Base-by-base conservation (phyloP, 1,140 invertebrate genomes). In the Monomorium pharaonis region DNA sequence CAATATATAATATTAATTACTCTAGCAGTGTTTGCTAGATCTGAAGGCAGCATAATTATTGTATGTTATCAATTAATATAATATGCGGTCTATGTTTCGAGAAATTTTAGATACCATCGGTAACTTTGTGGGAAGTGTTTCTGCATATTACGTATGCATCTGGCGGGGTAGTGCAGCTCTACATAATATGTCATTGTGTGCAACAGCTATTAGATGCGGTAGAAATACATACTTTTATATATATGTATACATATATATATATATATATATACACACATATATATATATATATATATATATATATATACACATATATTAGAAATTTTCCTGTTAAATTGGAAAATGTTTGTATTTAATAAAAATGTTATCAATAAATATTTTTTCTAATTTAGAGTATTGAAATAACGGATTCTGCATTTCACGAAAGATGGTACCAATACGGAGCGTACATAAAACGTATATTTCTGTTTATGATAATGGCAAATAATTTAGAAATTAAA, bases 121-220 rank as follows among this genome's bases (percentile, higher is more conserved):
- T 44, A 0, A 10, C 10, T 10, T 33, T 84, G 21, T 69, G 85
- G 3, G 83, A 85, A 18, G 69, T 10, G 33, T 70, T 1, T 18
- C 1, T 74, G 1, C 3, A 86, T 10, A 3, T 78, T 12, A 27
- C 60, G 12, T 90, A 90, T n/a, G 58, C 80, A 7, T 2, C 47
- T 1, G 88, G 84, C 9, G 80, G 83, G 4, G 5, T 91, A n/a
- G 65, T 87, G 5, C 90, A 92, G 54, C 69, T 92, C 2, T 92
- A 91, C 9, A 76, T 92, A 56, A 9, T 91, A 0, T 92, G 91
- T 37, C 89, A 51, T 10, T 90, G 80, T 14, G 37, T 89, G 10
- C 90, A 92, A 80, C 63, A 87, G 1, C 70, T 92, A 69, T 16
- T 90, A 24, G 89, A 92, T 37, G 85, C 90, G 84, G 91, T 92